Percentiles rank a stretch among this genome's conserved stretches.
These are phyloP conservation scores for Aphaenogaster floridana DNA, from an alignment of 1,140 invertebrate species.

Conservation along the genomic window DNA sequence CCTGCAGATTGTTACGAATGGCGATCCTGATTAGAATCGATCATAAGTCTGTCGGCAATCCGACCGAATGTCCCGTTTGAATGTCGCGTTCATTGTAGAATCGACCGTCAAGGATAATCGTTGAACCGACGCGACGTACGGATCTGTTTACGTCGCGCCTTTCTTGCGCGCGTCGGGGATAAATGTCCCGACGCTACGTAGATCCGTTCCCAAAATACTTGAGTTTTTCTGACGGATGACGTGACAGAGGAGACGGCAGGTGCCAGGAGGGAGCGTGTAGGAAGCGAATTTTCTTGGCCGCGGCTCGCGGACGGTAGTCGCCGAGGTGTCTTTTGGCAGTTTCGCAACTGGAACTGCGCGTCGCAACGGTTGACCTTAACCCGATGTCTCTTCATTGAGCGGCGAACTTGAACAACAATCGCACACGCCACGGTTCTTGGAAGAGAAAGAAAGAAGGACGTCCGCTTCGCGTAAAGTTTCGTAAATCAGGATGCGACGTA, in stretches of 20 bases:
- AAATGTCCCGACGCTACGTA: slow-evolving; percentile 36
- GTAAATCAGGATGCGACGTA: slow-evolving; percentile 20
- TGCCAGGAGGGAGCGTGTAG: slow-evolving; percentile 26
- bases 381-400: slow-evolving; percentile 69
- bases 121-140: no score
- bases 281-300: slow-evolving; percentile 48
- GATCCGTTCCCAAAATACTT: slow-evolving; percentile 52
- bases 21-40: slow-evolving; percentile 61
- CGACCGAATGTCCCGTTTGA: neutral
- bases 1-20: slow-evolving; percentile 73
- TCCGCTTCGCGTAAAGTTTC: neutral
- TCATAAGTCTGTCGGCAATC: neutral
- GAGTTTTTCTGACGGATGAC: slow-evolving; percentile 27
- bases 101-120: neutral
- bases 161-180: slow-evolving; percentile 34
- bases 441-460: neutral
- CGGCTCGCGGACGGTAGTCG: neutral
- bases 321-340: slow-evolving; percentile 24
- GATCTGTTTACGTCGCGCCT: slow-evolving; percentile 31
- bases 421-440: neutral
- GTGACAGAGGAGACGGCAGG: slow-evolving; percentile 7
- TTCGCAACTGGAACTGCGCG: slow-evolving; percentile 7
- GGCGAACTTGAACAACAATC: slow-evolving; percentile 52
- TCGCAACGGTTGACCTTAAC: slow-evolving; percentile 71
- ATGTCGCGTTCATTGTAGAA: neutral